Evolutionary conservation across 2,797 vertebrate species (phyloP).

Genomic region (Sphaeramia orbicularis): DNA sequence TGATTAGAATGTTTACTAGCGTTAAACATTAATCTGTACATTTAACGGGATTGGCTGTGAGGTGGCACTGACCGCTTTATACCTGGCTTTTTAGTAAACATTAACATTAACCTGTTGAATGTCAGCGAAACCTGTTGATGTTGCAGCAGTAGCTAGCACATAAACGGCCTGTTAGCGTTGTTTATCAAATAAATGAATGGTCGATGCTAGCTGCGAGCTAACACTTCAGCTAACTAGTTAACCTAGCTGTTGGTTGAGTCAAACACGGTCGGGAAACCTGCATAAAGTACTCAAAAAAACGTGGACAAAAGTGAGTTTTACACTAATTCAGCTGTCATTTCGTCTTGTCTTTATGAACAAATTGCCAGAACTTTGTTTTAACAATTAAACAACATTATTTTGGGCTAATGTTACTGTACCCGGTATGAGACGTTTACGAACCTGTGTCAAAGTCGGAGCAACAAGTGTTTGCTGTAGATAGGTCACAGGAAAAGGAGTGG

Average conservation of each 20-base stretch:
- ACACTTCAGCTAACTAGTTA: neutral
- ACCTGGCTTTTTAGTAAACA: neutral
- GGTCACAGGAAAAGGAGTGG: neutral
- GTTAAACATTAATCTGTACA: constrained; percentile 28
- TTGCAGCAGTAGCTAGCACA: neutral
- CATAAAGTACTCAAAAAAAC: neutral
- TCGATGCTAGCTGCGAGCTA: constrained; percentile 53
- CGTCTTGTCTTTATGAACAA: too few species aligned
- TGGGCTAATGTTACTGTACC: neutral
- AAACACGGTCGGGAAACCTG: neutral
- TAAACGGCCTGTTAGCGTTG: constrained; percentile 57
- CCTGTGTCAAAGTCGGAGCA: neutral
- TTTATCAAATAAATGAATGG: constrained; percentile 13
- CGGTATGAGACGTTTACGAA: neutral
- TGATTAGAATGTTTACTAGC: constrained; percentile 33
- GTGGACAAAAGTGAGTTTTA: neutral
- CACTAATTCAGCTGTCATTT: neutral
- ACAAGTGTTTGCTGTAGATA: neutral
- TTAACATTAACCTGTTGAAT: constrained; percentile 1
- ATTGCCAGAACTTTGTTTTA: neutral
- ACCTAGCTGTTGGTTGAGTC: neutral
- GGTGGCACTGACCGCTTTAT: neutral
- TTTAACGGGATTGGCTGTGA: neutral
- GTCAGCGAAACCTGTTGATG: constrained; percentile 24
- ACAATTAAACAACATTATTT: neutral